A percentile compares a stretch with the other conserved stretches of the same genome.
These are phyloP conservation scores for Stomorhina lunata DNA, from an alignment of 2,888 invertebrate species.

Conservation along the genomic window DNA sequence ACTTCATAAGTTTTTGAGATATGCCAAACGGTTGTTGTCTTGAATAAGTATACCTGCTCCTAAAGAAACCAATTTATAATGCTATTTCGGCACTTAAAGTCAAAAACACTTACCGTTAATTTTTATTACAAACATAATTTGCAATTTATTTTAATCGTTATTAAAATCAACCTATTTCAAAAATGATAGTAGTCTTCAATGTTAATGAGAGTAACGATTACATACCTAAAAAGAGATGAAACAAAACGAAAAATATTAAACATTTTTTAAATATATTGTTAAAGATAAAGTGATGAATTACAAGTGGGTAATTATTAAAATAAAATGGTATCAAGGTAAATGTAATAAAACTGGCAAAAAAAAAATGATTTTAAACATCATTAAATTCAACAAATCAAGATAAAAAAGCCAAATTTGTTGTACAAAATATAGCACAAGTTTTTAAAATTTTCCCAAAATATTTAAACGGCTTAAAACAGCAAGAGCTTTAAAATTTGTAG, in stretches of 20 bases:
- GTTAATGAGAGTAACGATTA: slow-evolving; percentile 14
- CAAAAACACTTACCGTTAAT: neutral
- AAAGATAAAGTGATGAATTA: neutral
- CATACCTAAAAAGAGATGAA: slow-evolving; percentile 56
- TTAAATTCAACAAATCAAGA: no score
- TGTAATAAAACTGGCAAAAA: slow-evolving; percentile 20
- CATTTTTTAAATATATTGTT: neutral
- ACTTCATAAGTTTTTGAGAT: no score
- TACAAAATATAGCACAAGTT: no score
- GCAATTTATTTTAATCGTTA: neutral
- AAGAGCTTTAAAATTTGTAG: no score
- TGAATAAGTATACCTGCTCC: no score
- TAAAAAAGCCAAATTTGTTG: no score
- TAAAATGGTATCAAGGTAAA: slow-evolving; percentile 40
- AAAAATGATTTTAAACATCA: slow-evolving; percentile 1
- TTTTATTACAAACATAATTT: neutral
- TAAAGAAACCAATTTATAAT: no score
- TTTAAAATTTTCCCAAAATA: no score
- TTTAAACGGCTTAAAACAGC: no score
- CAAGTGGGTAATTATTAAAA: neutral
- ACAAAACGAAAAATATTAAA: slow-evolving; percentile 8
- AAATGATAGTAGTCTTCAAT: neutral
- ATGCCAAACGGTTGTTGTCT: no score
- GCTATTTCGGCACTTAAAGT: neutral
- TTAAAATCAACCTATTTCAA: neutral